Evolutionary conservation across 1,140 invertebrate species (phyloP).

Genomic region (Helicoverpa armigera): DNA sequence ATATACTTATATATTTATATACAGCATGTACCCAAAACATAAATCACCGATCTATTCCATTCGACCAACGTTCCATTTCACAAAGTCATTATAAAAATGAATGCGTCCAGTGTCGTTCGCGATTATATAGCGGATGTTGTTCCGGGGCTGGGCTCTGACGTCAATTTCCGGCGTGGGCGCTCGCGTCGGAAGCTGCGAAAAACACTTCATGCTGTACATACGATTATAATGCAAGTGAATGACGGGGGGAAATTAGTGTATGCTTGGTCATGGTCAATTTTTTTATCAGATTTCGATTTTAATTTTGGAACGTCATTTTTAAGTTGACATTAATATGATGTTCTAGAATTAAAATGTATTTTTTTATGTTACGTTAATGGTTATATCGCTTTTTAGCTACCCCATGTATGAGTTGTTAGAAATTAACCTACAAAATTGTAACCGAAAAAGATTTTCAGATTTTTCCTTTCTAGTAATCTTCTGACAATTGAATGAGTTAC

Average conservation of each 20-base stretch:
- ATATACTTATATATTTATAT: too few relatives aligned
- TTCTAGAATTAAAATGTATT: too few relatives aligned
- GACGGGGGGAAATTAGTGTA: conserved; percentile 51
- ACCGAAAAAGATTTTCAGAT: too few relatives aligned
- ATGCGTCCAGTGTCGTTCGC: conserved; percentile 59
- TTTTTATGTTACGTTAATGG: too few relatives aligned
- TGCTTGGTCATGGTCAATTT: conserved; percentile 2
- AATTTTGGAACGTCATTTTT: background rate
- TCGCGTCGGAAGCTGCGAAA: conserved; percentile 61
- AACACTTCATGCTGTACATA: conserved; percentile 58
- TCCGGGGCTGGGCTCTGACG: conserved; percentile 66
- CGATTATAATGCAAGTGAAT: conserved; percentile 57
- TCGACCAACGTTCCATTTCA: conserved; percentile 27
- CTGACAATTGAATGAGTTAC: too few relatives aligned
- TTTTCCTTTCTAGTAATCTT: too few relatives aligned
- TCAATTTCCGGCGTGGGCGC: conserved; percentile 72
- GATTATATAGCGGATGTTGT: conserved; percentile 71
- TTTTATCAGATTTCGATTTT: conserved; percentile 13
- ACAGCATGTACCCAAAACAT: background rate
- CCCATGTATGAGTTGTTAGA: too few relatives aligned
- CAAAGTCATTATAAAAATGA: conserved; percentile 55
- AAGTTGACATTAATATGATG: too few relatives aligned
- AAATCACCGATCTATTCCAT: conserved; percentile 29
- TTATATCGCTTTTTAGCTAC: too few relatives aligned
- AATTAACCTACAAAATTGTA: too few relatives aligned